These are phyloP conservation scores for Pemphredon lugubris DNA, from an alignment of 2,888 invertebrate species.

Conservation along the genomic window DNA sequence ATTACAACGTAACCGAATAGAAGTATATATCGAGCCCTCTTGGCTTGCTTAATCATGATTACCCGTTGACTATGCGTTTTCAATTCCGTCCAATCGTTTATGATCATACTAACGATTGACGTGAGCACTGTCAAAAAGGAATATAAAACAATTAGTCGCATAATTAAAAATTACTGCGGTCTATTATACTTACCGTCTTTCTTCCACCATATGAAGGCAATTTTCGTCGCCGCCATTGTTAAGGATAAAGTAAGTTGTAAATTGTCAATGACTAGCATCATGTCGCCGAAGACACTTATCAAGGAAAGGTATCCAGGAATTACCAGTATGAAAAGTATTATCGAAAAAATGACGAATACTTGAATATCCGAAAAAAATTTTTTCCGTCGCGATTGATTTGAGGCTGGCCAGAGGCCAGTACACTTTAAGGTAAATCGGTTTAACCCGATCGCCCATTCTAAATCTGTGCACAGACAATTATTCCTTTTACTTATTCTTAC, in stretches of 20 bases:
- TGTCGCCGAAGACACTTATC: conserved; percentile 22
- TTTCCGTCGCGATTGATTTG: conserved; percentile 16
- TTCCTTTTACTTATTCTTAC: too few species aligned
- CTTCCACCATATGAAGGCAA: conserved; percentile 19
- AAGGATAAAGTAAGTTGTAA: conserved; percentile 22
- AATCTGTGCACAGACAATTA: conserved; percentile 17
- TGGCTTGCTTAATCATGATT: conserved; percentile 41
- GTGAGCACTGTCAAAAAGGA: conserved; percentile 27
- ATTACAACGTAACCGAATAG: conserved; percentile 28
- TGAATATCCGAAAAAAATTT: conserved; percentile 11
- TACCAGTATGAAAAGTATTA: conserved; percentile 5
- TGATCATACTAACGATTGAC: conserved; percentile 24
- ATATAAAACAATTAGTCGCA: not conserved
- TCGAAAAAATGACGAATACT: conserved; percentile 4
- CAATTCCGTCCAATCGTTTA: conserved; percentile 35
- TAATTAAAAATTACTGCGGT: not conserved
- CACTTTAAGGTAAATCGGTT: conserved; percentile 11
- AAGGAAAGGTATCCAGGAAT: conserved; percentile 20
- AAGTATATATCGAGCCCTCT: conserved; percentile 27
- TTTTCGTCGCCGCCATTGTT: conserved; percentile 5
- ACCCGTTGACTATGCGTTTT: conserved; percentile 30
- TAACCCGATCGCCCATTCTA: conserved; percentile 19
- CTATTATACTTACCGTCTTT: conserved; percentile 7
- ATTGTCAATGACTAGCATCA: conserved; percentile 26
- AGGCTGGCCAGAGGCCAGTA: conserved; percentile 19